Evolutionary conservation across 2,888 invertebrate genomes (phyloP).

Genomic region (Pristionchus maxplancki): DNA sequence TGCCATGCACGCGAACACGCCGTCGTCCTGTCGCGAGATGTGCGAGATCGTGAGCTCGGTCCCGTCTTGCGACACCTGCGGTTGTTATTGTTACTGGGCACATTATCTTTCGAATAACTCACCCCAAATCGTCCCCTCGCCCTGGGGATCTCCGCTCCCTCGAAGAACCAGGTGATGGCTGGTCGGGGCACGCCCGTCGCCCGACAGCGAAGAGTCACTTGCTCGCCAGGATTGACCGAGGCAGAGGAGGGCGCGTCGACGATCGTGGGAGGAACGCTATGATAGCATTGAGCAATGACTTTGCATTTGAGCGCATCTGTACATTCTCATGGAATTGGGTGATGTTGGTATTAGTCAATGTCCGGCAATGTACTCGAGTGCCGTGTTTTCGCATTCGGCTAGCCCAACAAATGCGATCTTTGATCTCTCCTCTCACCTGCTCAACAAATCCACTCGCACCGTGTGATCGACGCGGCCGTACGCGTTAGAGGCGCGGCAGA

Average conservation of each 20-base stretch:
- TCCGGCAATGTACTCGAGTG: no score
- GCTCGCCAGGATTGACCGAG: conserved; percentile 41
- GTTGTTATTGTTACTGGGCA: no score
- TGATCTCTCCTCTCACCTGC: conserved; percentile 50
- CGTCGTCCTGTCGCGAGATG: conserved; percentile 69
- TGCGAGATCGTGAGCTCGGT: conserved; percentile 69
- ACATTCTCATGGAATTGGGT: no score
- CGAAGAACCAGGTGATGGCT: conserved; percentile 90
- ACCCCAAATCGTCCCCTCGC: conserved; percentile 78
- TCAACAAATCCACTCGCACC: conserved; percentile 59
- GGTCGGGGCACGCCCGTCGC: conserved; percentile 90
- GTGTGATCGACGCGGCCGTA: conserved; percentile 65
- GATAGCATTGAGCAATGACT: no score
- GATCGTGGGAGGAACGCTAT: conserved; percentile 26
- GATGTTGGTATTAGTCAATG: background rate
- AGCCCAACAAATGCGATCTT: no score
- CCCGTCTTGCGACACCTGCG: conserved; percentile 70
- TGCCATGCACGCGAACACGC: conserved; percentile 75
- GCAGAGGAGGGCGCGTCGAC: background rate
- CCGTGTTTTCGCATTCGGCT: no score
- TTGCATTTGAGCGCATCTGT: no score
- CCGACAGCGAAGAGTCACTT: conserved; percentile 87
- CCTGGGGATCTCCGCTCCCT: conserved; percentile 80
- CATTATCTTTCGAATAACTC: conserved; percentile 55
- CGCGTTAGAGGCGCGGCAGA: conserved; percentile 77